Conservation (phyloP, 1,140 invertebrate species). For the Physella acuta region DNA sequence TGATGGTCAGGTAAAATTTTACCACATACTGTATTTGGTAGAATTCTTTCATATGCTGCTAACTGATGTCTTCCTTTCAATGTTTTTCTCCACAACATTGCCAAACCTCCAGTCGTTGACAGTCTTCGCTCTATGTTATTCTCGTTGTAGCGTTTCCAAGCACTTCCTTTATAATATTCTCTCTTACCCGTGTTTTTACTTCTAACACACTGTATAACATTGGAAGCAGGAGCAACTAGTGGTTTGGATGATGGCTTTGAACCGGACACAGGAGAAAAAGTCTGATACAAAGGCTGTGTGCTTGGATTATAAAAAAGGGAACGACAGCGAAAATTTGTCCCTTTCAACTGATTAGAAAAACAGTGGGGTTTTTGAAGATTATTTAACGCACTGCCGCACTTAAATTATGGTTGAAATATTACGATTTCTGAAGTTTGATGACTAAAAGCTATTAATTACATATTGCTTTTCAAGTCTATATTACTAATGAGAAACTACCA, state of each 20-base stretch:
- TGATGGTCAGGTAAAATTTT: conserved; percentile 31
- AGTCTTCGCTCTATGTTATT: no score
- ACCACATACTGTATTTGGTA: conserved; percentile 25
- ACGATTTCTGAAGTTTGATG: no score
- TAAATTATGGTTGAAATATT: no score
- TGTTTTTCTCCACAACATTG: no score
- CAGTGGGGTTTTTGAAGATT: not conserved
- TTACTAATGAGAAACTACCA: no score
- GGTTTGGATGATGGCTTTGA: not conserved
- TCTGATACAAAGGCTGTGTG: not conserved
- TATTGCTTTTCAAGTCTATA: no score
- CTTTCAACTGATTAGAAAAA: not conserved
- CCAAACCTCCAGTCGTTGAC: no score
- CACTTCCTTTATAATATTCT: conserved; percentile 32
- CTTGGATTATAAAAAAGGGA: no score
- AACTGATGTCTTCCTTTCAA: conserved; percentile 32
- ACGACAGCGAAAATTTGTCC: no score
- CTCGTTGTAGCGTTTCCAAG: no score
- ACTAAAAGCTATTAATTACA: no score
- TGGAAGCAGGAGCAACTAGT: not conserved
- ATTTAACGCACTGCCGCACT: no score
- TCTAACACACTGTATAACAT: conserved; percentile 18
- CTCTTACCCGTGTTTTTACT: conserved; percentile 19
- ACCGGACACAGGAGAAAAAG: not conserved
- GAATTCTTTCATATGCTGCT: conserved; percentile 30